A percentile compares a stretch with the other conserved stretches of the same genome.
Evolutionary conservation across 2,113 vertebrate genomes (phyloP).

Genomic region (Delphinus delphis): DNA sequence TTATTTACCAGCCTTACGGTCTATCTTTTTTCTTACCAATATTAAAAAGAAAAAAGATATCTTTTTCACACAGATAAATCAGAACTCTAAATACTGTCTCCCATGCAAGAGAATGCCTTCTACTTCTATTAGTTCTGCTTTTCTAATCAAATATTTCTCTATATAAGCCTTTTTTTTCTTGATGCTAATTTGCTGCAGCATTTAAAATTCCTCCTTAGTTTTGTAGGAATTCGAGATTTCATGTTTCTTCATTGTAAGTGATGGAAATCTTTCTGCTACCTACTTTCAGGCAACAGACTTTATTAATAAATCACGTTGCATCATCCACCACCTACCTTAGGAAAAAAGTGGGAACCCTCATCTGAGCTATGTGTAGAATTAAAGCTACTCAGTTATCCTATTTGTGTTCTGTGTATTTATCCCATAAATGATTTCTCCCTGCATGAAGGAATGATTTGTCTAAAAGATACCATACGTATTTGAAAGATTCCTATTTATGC

Average conservation of each 20-base stretch:
- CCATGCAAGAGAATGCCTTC: background rate
- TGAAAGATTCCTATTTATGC: constrained; percentile 21
- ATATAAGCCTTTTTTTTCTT: background rate
- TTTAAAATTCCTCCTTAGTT: constrained; percentile 35
- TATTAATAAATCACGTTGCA: background rate
- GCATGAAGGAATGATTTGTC: background rate
- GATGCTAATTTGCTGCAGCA: background rate
- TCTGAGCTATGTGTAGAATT: background rate
- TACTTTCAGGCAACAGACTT: background rate
- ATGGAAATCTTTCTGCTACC: background rate
- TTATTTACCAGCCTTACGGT: constrained; percentile 21
- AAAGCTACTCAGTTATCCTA: background rate
- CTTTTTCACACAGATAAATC: constrained; percentile 35
- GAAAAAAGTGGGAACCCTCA: background rate
- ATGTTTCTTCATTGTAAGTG: background rate
- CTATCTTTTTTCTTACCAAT: background rate
- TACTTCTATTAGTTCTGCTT: background rate
- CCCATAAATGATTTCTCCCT: background rate
- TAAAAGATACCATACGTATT: background rate
- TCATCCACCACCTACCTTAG: background rate
- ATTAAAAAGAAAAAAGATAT: background rate
- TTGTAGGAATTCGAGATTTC: background rate
- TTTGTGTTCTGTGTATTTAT: background rate
- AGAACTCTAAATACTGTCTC: background rate
- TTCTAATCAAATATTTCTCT: background rate